Evolutionary conservation across 2,797 vertebrate species (phyloP), one percentile per base, ranked within the genome.

Genomic region (Gymnoscopelus braueri): DNA sequence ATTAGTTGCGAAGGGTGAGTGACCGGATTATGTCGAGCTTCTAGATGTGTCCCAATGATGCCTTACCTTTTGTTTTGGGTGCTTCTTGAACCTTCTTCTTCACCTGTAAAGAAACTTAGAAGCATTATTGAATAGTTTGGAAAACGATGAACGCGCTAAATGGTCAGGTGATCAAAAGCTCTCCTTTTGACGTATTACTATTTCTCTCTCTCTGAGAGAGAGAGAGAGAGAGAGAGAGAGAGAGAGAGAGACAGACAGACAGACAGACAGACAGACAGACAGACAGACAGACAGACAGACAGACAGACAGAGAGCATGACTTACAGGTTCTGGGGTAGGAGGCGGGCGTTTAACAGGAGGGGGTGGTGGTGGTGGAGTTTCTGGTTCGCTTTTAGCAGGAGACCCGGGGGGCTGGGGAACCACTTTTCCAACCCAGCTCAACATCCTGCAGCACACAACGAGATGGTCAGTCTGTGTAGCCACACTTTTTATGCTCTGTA

Each of bases 361-460:
- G 7, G 12, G 12, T 19, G 39, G 53, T 50, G 69, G 14, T 15
- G 50, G 44, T 49, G 64, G 82, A 47, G 24, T 32, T 54, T 80
- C 75, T 32, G 76, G 80, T 70, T 53, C 82, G 19, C 79, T 66
- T 44, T 67, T 85, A 35, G 54, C 75, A 26, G 81, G 66, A 50
- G 75, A 62, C 15, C 63, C 80, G 14, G 84, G 83, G 13, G 84
- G 85, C 68, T 89, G 87, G 65, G 88, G 87, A 75, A 89, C 87
- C 64, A 88, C 84, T 77, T 89, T 89, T 49, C 79, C 78, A 74
- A 90, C 82, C 88, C 87, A 89, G 80, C 78, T 86, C 55, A 90
- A 84, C 88, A 90, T 90, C 74, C 86, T 89, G 48, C 12, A 69
- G 56, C 35, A 59, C 44, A 60, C 10, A 58, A 51, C 65, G 51